phyloP scores from a whole-genome alignment of 2,113 vertebrate genomes.

The Terrapene triunguis region DNA sequence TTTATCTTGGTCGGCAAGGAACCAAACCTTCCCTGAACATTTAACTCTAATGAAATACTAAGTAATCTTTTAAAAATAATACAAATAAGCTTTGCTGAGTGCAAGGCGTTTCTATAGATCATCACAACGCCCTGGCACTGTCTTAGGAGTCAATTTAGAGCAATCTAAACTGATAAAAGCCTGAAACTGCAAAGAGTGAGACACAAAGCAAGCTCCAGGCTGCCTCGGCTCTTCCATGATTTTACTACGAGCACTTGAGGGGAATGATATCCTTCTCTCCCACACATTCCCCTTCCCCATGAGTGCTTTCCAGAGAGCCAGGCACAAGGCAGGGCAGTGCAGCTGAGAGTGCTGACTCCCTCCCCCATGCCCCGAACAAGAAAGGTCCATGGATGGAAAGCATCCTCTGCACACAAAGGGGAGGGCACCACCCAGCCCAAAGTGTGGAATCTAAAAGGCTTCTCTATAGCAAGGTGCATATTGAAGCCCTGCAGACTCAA shows the following conservation, averaged over 20 bases:
- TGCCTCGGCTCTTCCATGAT: neutral
- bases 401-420: neutral
- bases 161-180: slow-evolving; percentile 1
- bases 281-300: neutral
- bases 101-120: neutral
- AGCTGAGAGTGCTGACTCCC: neutral
- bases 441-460: slow-evolving; percentile 20
- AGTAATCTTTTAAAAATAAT: slow-evolving; percentile 38
- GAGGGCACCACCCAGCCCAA: neutral
- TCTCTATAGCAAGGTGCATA: neutral
- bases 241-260: neutral
- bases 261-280: neutral
- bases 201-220: neutral
- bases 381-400: neutral
- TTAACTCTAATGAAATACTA: slow-evolving; percentile 36
- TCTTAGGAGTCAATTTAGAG: slow-evolving; percentile 33
- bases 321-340: neutral
- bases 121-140: neutral
- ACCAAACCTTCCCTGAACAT: slow-evolving; percentile 35
- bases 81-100: slow-evolving; percentile 28
- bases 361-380: neutral
- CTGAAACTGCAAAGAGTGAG: neutral
- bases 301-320: neutral
- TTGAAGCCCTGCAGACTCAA: neutral
- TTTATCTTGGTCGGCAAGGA: slow-evolving; percentile 5